Conservation (phyloP, 2,888 invertebrate genomes). For the Dicycla oo region DNA sequence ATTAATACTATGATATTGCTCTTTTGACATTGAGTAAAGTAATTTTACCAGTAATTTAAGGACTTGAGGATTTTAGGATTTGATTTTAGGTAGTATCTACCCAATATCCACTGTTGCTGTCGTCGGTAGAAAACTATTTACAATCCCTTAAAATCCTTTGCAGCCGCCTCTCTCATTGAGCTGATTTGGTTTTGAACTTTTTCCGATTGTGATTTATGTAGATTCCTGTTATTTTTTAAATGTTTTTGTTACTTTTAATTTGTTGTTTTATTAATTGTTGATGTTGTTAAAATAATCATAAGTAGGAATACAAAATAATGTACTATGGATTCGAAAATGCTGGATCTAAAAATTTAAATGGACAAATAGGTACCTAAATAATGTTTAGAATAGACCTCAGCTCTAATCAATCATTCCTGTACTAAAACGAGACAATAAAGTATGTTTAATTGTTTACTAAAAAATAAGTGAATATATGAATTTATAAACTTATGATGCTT, state of each 20-base stretch:
- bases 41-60: slow-evolving; percentile 4
- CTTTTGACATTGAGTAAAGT: slow-evolving; percentile 21
- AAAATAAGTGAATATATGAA: slow-evolving; percentile 32
- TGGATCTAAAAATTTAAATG: not conserved
- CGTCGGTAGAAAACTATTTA: not conserved
- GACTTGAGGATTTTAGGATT: no score
- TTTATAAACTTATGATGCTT: slow-evolving; percentile 18
- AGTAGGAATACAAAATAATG: not conserved
- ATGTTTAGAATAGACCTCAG: slow-evolving; percentile 13
- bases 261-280: slow-evolving; percentile 13
- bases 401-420: slow-evolving; percentile 70
- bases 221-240: not conserved
- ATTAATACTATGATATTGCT: slow-evolving; percentile 11
- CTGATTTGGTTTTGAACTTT: not conserved
- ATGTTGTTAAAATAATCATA: slow-evolving; percentile 4
- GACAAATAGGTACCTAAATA: not conserved
- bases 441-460: slow-evolving; percentile 42
- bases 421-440: slow-evolving; percentile 73
- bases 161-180: not conserved
- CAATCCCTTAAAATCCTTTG: not conserved
- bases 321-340: not conserved
- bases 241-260: slow-evolving; percentile 8
- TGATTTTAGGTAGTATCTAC: not conserved
- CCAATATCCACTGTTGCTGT: not conserved
- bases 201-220: not conserved